A percentile compares a stretch with the other conserved stretches of the same genome.
Evolutionary conservation across 1,140 invertebrate species (phyloP).

Genomic region (Leptopilina boulardi): DNA sequence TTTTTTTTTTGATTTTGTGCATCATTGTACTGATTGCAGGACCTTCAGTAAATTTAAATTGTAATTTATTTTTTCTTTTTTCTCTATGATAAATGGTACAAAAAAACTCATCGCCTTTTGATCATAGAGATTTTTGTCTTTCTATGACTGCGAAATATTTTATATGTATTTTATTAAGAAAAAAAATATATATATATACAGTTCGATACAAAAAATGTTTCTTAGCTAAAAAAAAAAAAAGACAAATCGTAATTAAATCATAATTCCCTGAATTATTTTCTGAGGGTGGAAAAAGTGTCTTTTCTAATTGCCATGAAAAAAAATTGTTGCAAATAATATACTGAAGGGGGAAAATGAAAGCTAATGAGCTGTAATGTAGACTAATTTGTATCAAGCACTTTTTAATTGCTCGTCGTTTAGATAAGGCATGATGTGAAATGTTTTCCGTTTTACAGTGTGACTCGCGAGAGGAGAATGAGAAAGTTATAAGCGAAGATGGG

Average conservation of each 20-base stretch:
- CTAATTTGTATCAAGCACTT: slow-evolving; percentile 30
- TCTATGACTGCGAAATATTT: slow-evolving; percentile 8
- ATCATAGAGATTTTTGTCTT: neutral
- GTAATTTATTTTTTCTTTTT: neutral
- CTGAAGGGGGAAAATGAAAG: neutral
- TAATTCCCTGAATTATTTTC: slow-evolving; percentile 18
- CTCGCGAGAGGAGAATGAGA: slow-evolving; percentile 11
- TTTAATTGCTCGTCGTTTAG: slow-evolving; percentile 27
- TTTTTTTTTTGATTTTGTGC: neutral
- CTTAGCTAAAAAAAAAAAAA: neutral
- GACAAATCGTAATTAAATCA: neutral
- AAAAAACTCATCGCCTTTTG: neutral
- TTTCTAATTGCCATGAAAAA: slow-evolving; percentile 10
- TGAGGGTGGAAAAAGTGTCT: neutral
- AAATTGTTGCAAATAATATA: slow-evolving; percentile 4
- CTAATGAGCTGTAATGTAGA: slow-evolving; percentile 32
- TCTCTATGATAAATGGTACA: neutral
- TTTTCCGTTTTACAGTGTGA: slow-evolving; percentile 13
- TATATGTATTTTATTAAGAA: slow-evolving; percentile 1
- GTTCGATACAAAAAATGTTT: neutral
- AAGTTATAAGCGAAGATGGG: neutral
- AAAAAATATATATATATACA: too few species aligned
- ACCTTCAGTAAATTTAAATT: neutral
- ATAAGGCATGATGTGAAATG: slow-evolving; percentile 23
- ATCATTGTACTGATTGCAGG: neutral